A percentile compares a stretch with the other conserved stretches of the same genome.
Conservation (phyloP, 2,113 vertebrate genomes). For the Phaethon lepturus region DNA sequence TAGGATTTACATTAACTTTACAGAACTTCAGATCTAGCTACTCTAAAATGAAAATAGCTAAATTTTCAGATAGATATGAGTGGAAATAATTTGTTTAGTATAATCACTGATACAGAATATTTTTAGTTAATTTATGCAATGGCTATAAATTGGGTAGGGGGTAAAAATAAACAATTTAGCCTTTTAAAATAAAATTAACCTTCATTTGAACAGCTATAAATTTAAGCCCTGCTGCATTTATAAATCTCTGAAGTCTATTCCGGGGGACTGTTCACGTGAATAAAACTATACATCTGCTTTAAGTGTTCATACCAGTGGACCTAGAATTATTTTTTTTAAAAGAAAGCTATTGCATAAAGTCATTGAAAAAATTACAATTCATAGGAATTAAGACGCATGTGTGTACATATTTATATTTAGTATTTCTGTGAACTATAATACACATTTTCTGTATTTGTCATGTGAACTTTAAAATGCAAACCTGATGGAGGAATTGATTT, state of each 20-base stretch:
- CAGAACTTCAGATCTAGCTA: neutral
- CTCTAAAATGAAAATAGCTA: neutral
- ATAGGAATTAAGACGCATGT: neutral
- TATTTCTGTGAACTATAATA: neutral
- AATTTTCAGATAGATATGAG: neutral
- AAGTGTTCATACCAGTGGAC: neutral
- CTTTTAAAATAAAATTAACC: neutral
- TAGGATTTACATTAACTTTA: neutral
- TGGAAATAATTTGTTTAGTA: neutral
- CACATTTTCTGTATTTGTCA: neutral
- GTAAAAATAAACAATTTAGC: neutral
- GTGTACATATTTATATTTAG: neutral
- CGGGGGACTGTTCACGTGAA: neutral
- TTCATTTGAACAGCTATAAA: neutral
- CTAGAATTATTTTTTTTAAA: neutral
- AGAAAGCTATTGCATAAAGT: neutral
- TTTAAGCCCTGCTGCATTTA: neutral
- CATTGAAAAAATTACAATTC: neutral
- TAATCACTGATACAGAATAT: neutral
- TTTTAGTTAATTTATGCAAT: neutral
- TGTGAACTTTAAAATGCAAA: neutral
- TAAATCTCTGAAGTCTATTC: neutral
- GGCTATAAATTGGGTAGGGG: neutral
- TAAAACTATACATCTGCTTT: neutral
- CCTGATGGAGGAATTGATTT: neutral